Evolutionary conservation across 2,888 invertebrate genomes (phyloP), one percentile per base, ranked within the genome.

Genomic region (Tolmerus cingulatus): DNA sequence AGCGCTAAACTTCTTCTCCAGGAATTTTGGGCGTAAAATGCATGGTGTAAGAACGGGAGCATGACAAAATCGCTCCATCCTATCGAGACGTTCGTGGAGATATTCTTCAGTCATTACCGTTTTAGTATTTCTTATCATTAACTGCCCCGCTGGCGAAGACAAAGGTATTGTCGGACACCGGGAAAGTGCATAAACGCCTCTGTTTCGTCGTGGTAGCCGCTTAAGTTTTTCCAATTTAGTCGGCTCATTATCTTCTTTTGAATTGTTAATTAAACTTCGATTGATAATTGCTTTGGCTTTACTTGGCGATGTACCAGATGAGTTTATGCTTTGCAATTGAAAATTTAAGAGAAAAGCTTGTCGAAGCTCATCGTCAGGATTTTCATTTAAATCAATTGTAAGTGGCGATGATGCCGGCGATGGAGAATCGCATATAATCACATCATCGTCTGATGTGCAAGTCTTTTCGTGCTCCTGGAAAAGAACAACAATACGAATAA

Each of bases 61-160:
- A 85, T 91, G 90, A 88, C 93, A 91, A 88, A 94, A 93, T 87
- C 94, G 92, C 88, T 94, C 94, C 89, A 93, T 90, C 88, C 94
- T 93, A 66, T 94, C 94, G n/a, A 94, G 89, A 57, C 94, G 92
- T 89, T 94, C 94, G 85, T 91, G 92, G 46, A 94, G 91, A 88
- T 93, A 93, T n/a, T 92, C 93, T 88, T 92, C 91, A 5, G 91
- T 91, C 88, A 92, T 90, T 90, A 92, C 91, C 86, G 92, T 91
- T 90, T 94, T 93, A n/a, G 93, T 93, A 74, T 93, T 92, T 89
- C 93, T 93, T 19, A 93, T 91, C 87, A 94, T 90, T 74, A 93
- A 90, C 79, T 93, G 91, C 5, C 94, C 94, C 43, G 93, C 93
- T 16, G 94, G 94, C 46, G 94, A 94, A 14, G 94, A 94, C 86